Evolutionary conservation across 2,113 vertebrate genomes (phyloP), one percentile per base, ranked within the genome.

Genomic region (Atractosteus spatula): DNA sequence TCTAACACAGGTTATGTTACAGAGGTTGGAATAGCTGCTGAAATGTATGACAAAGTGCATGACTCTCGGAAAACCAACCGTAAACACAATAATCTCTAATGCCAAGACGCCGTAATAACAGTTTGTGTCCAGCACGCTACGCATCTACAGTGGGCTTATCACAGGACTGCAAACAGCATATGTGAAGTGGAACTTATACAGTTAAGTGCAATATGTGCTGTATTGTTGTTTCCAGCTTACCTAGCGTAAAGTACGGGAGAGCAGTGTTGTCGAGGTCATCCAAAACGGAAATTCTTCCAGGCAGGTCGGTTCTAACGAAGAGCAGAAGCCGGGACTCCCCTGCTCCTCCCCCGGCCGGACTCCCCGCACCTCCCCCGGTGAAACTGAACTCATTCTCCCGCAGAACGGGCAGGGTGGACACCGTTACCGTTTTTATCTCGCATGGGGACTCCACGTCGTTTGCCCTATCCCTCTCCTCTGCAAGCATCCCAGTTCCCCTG

Each of bases 231-330:
- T 6, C 41, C 11, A 11, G 16, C 94, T 94, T 92, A 99, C 97
- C 96, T 77, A 99, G 94, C 51, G 95, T 96, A 92, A 99, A 99
- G 93, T 96, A 99, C 71, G 97, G 97, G 81, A 98, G 95, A 88
- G 97, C 97, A 3, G 97, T 98, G 92, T 98, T 99, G 89, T 98
- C 96, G 86, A 99, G 93, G 89, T 98, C 97, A 91, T 99, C 97
- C 90, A 95, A 93, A 74, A 99, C 96, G 45, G 96, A 94, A 81
- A 99, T 93, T 89, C 92, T 90, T 78, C 96, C 97, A 51, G 97
- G 96, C 83, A 97, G 89, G 89, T 99, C 97, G 79, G 92, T 97
- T 78, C 96, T 91, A 84, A 99, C 94, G 89, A 98, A 96, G 80
- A 99, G 91, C 76, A 97, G 85, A 76, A 99, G 92, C 70, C 95